phyloP scores from a whole-genome alignment of 2,113 vertebrate genomes.

The Formicarius rufipectus region DNA sequence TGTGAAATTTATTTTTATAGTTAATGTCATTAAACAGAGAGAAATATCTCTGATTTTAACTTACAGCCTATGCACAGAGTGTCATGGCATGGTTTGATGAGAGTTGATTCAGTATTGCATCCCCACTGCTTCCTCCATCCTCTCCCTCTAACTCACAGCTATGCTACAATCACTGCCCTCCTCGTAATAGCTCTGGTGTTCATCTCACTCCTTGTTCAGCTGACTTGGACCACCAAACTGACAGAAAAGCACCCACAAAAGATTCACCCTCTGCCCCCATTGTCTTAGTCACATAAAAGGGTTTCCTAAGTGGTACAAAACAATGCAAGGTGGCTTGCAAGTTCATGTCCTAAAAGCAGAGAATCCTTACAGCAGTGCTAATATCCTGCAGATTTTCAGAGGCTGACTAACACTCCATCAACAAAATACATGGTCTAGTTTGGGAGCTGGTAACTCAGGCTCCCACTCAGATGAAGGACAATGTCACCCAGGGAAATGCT shows the following conservation, averaged over 20 bases:
- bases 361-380: not conserved
- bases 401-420: not conserved
- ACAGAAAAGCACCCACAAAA: not conserved
- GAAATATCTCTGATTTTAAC: not conserved
- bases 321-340: not conserved
- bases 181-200: not conserved
- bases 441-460: not conserved
- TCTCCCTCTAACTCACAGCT: not conserved
- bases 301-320: not conserved
- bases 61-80: not conserved
- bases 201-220: not conserved
- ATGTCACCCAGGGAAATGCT: not conserved
- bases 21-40: not conserved
- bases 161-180: not conserved
- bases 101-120: not conserved
- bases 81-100: not conserved
- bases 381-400: not conserved
- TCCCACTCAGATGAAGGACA: not conserved
- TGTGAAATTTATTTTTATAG: not conserved
- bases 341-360: not conserved
- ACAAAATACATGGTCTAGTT: not conserved
- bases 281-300: not conserved
- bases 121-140: not conserved
- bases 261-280: fast-evolving
- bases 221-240: not conserved